Conservation (phyloP, 2,113 vertebrate genomes). For the Anolis carolinensis region DNA sequence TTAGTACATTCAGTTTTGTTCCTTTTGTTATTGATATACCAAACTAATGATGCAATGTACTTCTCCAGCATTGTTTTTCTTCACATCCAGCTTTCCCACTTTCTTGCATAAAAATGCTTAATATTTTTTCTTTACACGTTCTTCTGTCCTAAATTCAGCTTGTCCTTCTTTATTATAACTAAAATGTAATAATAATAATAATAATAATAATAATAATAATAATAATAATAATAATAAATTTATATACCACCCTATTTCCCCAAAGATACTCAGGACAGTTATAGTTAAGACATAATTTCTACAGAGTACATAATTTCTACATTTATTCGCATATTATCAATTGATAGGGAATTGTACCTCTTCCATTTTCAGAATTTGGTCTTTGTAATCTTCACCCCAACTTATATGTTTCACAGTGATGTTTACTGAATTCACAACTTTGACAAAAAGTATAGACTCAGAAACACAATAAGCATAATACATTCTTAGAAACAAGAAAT, state of each 20-base stretch:
- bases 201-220: too few relatives aligned
- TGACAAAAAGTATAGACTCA: too few relatives aligned
- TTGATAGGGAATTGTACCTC: not conserved
- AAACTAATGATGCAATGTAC: slow-evolving; percentile 7
- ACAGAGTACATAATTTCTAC: too few relatives aligned
- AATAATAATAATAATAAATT: too few relatives aligned
- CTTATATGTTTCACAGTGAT: too few relatives aligned
- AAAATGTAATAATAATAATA: not conserved
- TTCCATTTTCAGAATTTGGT: not conserved
- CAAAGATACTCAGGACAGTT: too few relatives aligned
- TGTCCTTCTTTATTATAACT: not conserved
- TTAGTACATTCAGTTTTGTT: slow-evolving; percentile 12
- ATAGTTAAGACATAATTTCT: too few relatives aligned
- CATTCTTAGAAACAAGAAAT: too few relatives aligned
- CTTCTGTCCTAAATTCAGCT: not conserved
- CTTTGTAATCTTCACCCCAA: not conserved
- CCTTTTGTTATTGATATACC: not conserved
- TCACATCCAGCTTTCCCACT: not conserved
- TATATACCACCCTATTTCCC: too few relatives aligned
- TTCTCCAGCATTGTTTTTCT: not conserved
- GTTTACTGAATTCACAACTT: too few relatives aligned
- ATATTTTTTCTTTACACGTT: not conserved
- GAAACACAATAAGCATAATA: too few relatives aligned
- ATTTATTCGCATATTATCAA: not conserved
- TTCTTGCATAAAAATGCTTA: too few relatives aligned